Evolutionary conservation across 2,797 vertebrate species (phyloP), one percentile per base, ranked within the genome.

Genomic region (Chrysocyon brachyurus): DNA sequence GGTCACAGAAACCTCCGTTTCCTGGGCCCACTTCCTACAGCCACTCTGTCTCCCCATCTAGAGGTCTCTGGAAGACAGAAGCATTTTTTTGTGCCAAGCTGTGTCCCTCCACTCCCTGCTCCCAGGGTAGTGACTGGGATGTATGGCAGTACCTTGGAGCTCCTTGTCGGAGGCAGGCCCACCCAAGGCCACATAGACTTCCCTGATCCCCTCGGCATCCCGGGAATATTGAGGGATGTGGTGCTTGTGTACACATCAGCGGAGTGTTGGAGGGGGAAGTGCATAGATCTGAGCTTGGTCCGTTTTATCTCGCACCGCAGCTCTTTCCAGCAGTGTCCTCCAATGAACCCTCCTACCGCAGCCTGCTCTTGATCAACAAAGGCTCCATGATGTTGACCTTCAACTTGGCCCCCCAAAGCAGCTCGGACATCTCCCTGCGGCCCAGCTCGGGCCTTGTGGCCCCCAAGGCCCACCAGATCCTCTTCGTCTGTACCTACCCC

Each of bases 401-500:
- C 98, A 98, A 54, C 63, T 73, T 99, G 97, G 97, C 98, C 79
- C 96, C 96, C 73, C 96, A 98, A 24, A 98, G 98, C 63, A 98
- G 98, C 96, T 98, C 98, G 1, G 98, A 98, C 1, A 89, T 99
- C 92, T 97, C 94, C 66, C 89, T 99, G 56, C 98, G 98, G 91
- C 99, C 99, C 26, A 79, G 90, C 73, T 99, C 99, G 1, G 99
- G 99, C 96, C 97, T 99, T 0, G 85, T 99, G 83, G 96, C 77
- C 81, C 99, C 99, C 3, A 98, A 98, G 54, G 92, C 98, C 68
- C 99, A 99, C 94, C 99, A 99, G 98, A 99, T 99, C 98, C 98
- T 99, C 92, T 98, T 99, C 31, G 94, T 99, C 90, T 99, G 98
- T 97, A 98, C 99, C 73, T 98, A 95, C 83, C 99, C 99, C 31